These are phyloP conservation scores for Philhelius pedissequus DNA, from an alignment of 2,888 invertebrate species.

Conservation along the genomic window DNA sequence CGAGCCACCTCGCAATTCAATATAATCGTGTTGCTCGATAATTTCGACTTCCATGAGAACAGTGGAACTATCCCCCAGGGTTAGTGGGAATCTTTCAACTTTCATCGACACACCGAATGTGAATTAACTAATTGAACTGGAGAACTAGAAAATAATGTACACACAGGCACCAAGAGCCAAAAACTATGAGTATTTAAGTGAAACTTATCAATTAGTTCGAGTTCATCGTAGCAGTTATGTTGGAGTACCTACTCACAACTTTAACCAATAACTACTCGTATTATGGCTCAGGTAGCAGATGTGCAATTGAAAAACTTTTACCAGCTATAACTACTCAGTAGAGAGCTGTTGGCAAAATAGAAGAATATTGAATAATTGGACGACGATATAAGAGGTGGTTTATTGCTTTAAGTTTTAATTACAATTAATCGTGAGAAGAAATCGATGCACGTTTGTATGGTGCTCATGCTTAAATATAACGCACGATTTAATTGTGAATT, in stretches of 20 bases:
- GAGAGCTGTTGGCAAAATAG: neutral
- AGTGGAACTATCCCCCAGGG: neutral
- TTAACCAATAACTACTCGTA: neutral
- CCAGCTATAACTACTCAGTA: neutral
- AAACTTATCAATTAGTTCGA: conserved; percentile 8
- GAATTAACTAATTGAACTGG: conserved; percentile 23
- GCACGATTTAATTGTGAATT: neutral
- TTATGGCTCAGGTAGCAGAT: neutral
- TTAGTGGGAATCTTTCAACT: neutral
- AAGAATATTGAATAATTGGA: conserved; percentile 5
- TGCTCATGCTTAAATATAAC: neutral
- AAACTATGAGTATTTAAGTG: conserved; percentile 1
- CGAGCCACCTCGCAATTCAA: neutral
- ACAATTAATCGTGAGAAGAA: neutral
- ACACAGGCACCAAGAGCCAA: neutral
- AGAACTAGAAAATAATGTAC: neutral
- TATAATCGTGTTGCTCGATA: neutral
- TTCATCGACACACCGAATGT: conserved; percentile 1
- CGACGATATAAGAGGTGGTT: neutral
- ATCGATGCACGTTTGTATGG: neutral
- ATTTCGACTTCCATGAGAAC: neutral
- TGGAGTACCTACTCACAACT: neutral
- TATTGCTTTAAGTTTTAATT: conserved; percentile 9
- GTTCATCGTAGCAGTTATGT: conserved; percentile 7
- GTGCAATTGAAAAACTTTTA: conserved; percentile 17